Base-by-base conservation (phyloP, 2,797 vertebrate genomes). In the Amblyraja radiata region DNA sequence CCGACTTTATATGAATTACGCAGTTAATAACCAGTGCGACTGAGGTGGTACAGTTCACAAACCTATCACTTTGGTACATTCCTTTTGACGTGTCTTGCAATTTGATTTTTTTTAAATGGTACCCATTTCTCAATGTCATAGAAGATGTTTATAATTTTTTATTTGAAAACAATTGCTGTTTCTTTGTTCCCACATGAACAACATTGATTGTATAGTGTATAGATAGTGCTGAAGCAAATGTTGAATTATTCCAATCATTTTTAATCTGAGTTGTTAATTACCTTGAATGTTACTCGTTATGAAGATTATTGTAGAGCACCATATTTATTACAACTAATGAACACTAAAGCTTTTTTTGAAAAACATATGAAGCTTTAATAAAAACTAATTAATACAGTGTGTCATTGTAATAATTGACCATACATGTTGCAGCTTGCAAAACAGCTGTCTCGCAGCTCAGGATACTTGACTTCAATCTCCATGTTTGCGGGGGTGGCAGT, bases 91-190 rank as follows among this genome's bases (percentile, higher is more conserved):
- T n/a, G 54, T n/a, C 5, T 7, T 58, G 25, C 73, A 76, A 28
- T 92, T 92, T 71, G 90, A 76, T 76, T 54, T 54, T 1, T 54
- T 74, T 92, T 74, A 28, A 73, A 92, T 74, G 90, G 90, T 92
- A 92, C 90, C 73, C 90, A 58, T 73, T 92, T 92, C 73, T 91
- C 39, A 91, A 73, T 74, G 71, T 76, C 71, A 73, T 58, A 74
- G 39, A 74, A 91, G 90, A 76, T 92, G 90, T 92, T 54, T 54
- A 92, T 92, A 92, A 73, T 92, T 92, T 92, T 92, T 28, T 39
- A 21, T 92, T 91, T 74, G 23, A 18, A 74, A 76, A 76, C 54
- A 46, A 76, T 14, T 92, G 73, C 46, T n/a, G 90, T 2, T n/a
- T 63, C 71, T 54, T 92, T 74, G 68, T 74, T 74, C 68, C 36